A percentile compares a stretch with the other conserved stretches of the same genome.
These are phyloP conservation scores for Beris chalybata DNA, from an alignment of 2,888 invertebrate genomes.

Conservation along the genomic window DNA sequence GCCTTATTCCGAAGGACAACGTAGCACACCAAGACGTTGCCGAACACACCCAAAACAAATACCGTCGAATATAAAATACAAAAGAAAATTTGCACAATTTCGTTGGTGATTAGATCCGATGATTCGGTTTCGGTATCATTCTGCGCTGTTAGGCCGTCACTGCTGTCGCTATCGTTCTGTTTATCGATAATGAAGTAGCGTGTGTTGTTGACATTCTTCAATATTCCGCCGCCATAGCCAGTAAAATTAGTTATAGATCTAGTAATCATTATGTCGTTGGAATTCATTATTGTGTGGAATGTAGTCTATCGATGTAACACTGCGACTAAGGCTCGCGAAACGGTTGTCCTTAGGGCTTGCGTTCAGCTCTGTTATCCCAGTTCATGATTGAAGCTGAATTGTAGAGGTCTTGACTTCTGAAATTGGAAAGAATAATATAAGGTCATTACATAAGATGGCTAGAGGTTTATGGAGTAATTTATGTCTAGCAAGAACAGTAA, in stretches of 20 bases:
- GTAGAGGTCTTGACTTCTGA: too few relatives aligned
- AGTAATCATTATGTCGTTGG: conserved; percentile 29
- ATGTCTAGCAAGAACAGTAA: too few relatives aligned
- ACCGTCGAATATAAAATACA: conserved; percentile 71
- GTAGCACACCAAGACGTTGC: conserved; percentile 89
- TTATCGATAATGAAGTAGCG: conserved; percentile 32
- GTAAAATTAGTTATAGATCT: conserved; percentile 31
- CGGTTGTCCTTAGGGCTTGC: too few relatives aligned
- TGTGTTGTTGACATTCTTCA: conserved; percentile 30
- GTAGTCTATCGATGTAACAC: too few relatives aligned
- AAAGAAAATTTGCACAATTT: conserved; percentile 41
- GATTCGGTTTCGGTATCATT: conserved; percentile 30
- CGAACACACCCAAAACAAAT: conserved; percentile 86
- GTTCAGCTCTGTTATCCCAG: too few relatives aligned
- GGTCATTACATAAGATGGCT: too few relatives aligned
- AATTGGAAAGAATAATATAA: too few relatives aligned
- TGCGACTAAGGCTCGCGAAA: too few relatives aligned
- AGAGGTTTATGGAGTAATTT: too few relatives aligned
- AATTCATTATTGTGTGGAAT: conserved; percentile 13
- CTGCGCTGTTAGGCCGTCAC: background rate
- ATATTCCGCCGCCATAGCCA: conserved; percentile 31
- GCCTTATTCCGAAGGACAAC: conserved; percentile 90
- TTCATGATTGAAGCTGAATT: too few relatives aligned
- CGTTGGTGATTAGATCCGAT: conserved; percentile 38
- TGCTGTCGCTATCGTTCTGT: background rate